Evolutionary conservation across 2,797 vertebrate species (phyloP), one percentile per base, ranked within the genome.

Genomic region (Aldrovandia affinis): DNA sequence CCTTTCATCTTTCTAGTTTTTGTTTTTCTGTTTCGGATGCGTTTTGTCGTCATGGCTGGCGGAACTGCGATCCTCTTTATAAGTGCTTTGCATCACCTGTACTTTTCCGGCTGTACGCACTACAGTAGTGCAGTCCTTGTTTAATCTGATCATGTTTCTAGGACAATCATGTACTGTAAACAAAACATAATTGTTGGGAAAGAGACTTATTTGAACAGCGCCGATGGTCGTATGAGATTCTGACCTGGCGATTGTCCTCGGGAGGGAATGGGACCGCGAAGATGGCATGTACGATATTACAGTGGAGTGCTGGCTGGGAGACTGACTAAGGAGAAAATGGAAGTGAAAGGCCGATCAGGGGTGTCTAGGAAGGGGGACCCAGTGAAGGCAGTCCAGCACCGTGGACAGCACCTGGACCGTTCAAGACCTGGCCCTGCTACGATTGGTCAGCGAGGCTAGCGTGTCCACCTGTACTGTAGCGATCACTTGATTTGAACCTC

Each of bases 1-100:
- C 70, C 83, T 85, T 85, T 77, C 68, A 81, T 85, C 54, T 61
- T 18, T 50, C 78, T 44, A 30, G 25, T 61, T 25, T 54, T 81
- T 84, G 61, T 63, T 83, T 57, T 36, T 47, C 25, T 81, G 36
- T 57, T 30, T 70, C 33, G 6, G 47, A 70, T 12, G 55, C 36
- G 20, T 81, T 30, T 57, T 55, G 18, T 30, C 25, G 15, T 59
- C 50, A 39, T 65, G 52, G 68, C 80, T 78, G 55, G 42, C 52
- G n/a, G 42, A 44, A 85, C 65, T 33, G 18, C 12, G n/a, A 81
- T 81, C 57, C 42, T 20, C 65, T 28, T n/a, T 50, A 36, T 25
- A 33, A 36, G 42, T 47, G 73, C 39, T 28, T 52, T 50, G 44
- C 15, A 14, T 33, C n/a, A 73, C 28, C 55, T 59, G n/a, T 81